phyloP scores from a whole-genome alignment of 2,797 vertebrate species.

The Pempheris klunzingeri region DNA sequence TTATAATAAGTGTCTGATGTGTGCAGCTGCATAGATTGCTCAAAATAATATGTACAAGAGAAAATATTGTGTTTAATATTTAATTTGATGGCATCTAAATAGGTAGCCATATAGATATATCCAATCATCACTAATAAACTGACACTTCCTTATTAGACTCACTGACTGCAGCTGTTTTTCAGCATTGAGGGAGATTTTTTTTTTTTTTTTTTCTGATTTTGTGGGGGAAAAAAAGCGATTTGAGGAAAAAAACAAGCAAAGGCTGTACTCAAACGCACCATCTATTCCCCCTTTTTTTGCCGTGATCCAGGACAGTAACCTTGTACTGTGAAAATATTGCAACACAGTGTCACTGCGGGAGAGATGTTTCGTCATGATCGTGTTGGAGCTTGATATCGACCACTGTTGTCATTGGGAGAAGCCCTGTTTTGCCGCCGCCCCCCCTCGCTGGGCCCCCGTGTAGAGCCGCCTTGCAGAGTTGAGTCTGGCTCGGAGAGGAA shows the following conservation, averaged over 20 bases:
- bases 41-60: background rate
- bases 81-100: background rate
- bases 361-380: slow-evolving; percentile 68
- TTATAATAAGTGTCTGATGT: background rate
- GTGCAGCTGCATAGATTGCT: background rate
- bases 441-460: slow-evolving; percentile 83
- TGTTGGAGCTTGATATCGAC: slow-evolving; percentile 77
- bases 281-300: background rate
- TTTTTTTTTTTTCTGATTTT: background rate
- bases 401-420: slow-evolving; percentile 85
- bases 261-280: background rate
- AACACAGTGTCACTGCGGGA: slow-evolving; percentile 54
- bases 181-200: background rate
- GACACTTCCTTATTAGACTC: background rate
- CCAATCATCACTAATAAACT: background rate
- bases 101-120: background rate
- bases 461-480: slow-evolving; percentile 78
- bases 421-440: slow-evolving; percentile 71
- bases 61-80: background rate
- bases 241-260: background rate
- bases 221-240: background rate
- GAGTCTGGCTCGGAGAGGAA: slow-evolving; percentile 83
- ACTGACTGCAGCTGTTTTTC: background rate
- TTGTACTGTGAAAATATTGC: slow-evolving; percentile 55
- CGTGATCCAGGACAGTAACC: slow-evolving; percentile 24